Base-by-base conservation (phyloP, 2,113 vertebrate species). In the Callipepla squamata region DNA sequence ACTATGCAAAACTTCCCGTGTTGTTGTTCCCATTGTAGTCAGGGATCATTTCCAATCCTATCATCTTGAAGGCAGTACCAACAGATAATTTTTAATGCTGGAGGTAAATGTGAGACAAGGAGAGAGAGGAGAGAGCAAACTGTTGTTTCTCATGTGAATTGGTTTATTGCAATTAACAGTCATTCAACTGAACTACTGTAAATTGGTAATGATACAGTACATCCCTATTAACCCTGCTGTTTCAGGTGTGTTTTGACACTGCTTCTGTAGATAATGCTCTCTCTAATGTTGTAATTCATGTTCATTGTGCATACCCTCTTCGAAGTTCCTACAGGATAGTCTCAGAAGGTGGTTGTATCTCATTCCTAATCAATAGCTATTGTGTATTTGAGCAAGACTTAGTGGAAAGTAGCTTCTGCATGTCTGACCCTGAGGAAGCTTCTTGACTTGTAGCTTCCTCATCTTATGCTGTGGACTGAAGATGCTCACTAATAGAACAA, bases 121-220 rank as follows among this genome's bases (percentile, higher is more conserved):
- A 16, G 26, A 36, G 77, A 84, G 48, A 51, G 38, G 42, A 55
- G 51, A 45, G 53, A 86, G 57, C 44, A 91, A 84, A 79, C 38
- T 57, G 34, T 83, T 77, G 68, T 80, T 80, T 68, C 72, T 78
- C 32, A 7, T 58, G 36, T 38, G 73, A 87, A 75, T 88, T 83
- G 69, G n/a, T 80, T 82, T 86, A 51, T 58, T 79, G 76, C 65
- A 90, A 80, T 96, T 94, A 95, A 75, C 68, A 85, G 75, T 44
- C 55, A 70, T 92, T 93, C 81, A 92, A 61, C 61, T 72, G 44
- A 94, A 86, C n/a, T 15, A 36, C 45, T 80, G 48, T 84, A 88
- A 53, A 80, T 67, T 86, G 61, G 47, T 84, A 83, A 88, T 79
- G 73, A 67, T 80, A 75, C n/a, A 38, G 76, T 62, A 68, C 28